Percentiles rank a stretch among this genome's conserved stretches.
These are phyloP conservation scores for Silurus glanis DNA, from an alignment of 2,113 vertebrate genomes.

Conservation along the genomic window DNA sequence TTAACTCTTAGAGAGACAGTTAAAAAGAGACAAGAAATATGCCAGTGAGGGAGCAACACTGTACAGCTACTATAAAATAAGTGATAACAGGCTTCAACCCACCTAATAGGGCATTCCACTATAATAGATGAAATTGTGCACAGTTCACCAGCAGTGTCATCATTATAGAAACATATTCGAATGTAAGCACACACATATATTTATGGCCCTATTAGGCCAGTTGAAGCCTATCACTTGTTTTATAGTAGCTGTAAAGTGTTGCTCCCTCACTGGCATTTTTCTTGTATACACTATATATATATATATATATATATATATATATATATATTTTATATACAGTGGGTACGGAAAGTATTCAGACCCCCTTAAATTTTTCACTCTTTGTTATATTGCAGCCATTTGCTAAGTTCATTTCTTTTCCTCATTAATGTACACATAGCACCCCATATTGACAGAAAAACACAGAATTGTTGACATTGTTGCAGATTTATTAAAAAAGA, in stretches of 20 bases:
- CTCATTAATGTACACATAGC: too few species aligned
- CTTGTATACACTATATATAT: neutral
- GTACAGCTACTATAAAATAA: neutral
- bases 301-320: too few species aligned
- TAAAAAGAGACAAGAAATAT: neutral
- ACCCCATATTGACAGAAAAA: too few species aligned
- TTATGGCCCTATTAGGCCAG: neutral
- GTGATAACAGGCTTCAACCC: neutral
- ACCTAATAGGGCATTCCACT: neutral
- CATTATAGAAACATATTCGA: neutral
- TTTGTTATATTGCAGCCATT: too few species aligned
- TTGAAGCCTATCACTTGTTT: neutral
- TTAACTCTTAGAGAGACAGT: neutral
- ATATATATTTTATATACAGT: too few species aligned
- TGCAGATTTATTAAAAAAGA: too few species aligned
- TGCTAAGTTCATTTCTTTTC: too few species aligned
- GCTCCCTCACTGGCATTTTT: neutral
- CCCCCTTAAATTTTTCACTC: too few species aligned
- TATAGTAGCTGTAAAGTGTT: neutral
- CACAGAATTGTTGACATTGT: too few species aligned
- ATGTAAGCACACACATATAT: neutral
- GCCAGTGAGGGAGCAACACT: neutral
- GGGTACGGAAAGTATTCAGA: too few species aligned
- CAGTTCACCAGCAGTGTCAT: neutral
- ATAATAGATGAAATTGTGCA: neutral